Base-by-base conservation (phyloP, 2,113 vertebrate species). In the Sarotherodon lohbergeri region DNA sequence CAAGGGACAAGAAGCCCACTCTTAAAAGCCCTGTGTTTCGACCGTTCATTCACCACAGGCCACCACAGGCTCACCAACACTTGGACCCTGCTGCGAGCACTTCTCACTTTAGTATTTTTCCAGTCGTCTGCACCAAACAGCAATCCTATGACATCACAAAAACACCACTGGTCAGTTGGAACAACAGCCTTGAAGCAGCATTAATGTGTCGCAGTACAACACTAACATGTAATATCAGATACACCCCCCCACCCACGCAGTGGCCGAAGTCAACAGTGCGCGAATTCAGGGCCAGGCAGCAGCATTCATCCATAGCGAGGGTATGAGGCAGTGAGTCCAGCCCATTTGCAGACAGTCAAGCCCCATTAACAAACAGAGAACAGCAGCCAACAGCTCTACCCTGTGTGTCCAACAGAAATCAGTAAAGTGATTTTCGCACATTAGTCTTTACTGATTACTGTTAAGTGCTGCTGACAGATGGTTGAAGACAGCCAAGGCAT, bases 271-370 rank as follows among this genome's bases (percentile, higher is more conserved):
- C 82, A 81, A 61, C 13, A 83, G 81, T 84, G 80, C 43, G 76
- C 80, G 46, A 54, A 39, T 5, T 79, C 63, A 59, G 9, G 27
- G 61, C 81, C 88, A 84, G 84, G 68, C 83, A 73, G 71, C 36
- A 82, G 80, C 84, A 85, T 83, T 80, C n/a, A 86, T 83, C 82
- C 91, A 84, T 84, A 81, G 86, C 34, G n/a, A 89, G 57, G 84
- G 90, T 80, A 82, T 87, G 89, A 90, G 86, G 83, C 91, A 89
- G 56, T n/a, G 5, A 92, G 93, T 80, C 46, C 83, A 89, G 89
- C 56, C 86, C 83, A 89, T 88, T 81, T 84, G 83, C 55, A 80
- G 82, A 61, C 86, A 81, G 82, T 92, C 89, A 88, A 80, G 86
- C 68, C n/a, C 89, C 90, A 86, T 93, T 92, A 89, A 80, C 63